Conservation (phyloP, 1,140 invertebrate species). For the Hycleus cichorii region DNA sequence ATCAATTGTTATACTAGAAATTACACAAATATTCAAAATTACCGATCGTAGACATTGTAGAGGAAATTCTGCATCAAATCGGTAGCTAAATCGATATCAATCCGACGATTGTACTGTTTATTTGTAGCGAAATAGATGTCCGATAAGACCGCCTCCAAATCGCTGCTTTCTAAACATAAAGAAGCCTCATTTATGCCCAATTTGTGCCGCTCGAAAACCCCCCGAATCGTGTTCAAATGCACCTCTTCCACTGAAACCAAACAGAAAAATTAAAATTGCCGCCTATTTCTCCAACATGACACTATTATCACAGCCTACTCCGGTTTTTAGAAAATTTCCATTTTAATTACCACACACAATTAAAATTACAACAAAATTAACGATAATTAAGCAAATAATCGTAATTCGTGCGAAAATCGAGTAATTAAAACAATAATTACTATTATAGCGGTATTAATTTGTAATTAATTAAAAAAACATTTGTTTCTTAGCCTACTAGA, state of each 20-base stretch:
- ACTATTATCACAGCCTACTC: background rate
- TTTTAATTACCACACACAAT: no score
- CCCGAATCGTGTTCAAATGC: constrained; percentile 43
- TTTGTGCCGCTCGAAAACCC: constrained; percentile 56
- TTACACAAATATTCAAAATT: constrained; percentile 11
- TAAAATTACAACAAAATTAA: no score
- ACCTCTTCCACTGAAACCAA: constrained; percentile 52
- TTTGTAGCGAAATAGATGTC: constrained; percentile 58
- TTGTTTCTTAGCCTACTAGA: no score
- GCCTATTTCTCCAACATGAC: background rate
- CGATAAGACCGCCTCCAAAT: constrained; percentile 53
- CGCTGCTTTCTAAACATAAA: constrained; percentile 48
- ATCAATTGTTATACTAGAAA: background rate
- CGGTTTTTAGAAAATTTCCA: no score
- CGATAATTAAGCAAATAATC: no score
- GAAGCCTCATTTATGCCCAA: constrained; percentile 52
- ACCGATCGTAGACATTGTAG: constrained; percentile 58
- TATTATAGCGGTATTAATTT: no score
- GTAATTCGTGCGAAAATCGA: no score
- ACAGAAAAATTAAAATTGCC: constrained; percentile 12
- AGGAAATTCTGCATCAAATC: constrained; percentile 54
- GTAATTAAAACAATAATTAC: no score
- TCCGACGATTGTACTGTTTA: constrained; percentile 48
- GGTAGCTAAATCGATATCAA: constrained; percentile 49
- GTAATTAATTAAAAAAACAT: no score